Base-by-base conservation (phyloP, 2,888 invertebrate species). In the Sturmia bella region DNA sequence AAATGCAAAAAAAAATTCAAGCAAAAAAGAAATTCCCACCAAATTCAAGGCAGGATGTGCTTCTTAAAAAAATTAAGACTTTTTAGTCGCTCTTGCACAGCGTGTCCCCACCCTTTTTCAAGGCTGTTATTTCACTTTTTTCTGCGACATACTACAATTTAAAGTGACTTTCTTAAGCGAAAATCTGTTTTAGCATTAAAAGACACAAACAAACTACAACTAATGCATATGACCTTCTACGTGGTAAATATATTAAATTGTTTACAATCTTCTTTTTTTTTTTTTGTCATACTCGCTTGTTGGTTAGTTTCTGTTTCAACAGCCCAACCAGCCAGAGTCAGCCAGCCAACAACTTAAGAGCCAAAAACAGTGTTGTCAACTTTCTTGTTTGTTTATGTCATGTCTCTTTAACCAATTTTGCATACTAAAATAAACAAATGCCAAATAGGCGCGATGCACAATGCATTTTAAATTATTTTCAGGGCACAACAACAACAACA, bases 401-500 rank as follows among this genome's bases (percentile, higher is more conserved):
- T 70, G 69, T 59, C 75, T 57, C 37, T 76, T 68, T 64, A 72
- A 80, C 69, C 61, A 76, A 82, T 85, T 85, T 84, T 86, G 84
- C 75, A 84, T 79, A 84, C 76, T 84, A 82, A 82, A 82, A 78
- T 82, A 82, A 78, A 81, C 78, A 83, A 80, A 84, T 84, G 84
- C 84, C 84, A 84, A 83, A 83, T 73, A 78, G 80, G 75, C 81
- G 81, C 84, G 80, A 84, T 83, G 85, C 83, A 88, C 83, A 87
- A 87, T 88, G 87, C 87, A 87, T 82, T 82, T 78, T 82, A 78
- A 80, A 82, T 75, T 50, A 70, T 66, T 66, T 87, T 86, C 85
- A 85, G 85, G 80, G 77, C 21, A 56, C 43, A 41, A 27, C 45
- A 21, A 32, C 32, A 32, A 27, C 32, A 32, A 1, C 32, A 32